A percentile compares a stretch with the other conserved stretches of the same genome.
Evolutionary conservation across 2,888 invertebrate genomes (phyloP).

Genomic region (Darwinula stevensoni): DNA sequence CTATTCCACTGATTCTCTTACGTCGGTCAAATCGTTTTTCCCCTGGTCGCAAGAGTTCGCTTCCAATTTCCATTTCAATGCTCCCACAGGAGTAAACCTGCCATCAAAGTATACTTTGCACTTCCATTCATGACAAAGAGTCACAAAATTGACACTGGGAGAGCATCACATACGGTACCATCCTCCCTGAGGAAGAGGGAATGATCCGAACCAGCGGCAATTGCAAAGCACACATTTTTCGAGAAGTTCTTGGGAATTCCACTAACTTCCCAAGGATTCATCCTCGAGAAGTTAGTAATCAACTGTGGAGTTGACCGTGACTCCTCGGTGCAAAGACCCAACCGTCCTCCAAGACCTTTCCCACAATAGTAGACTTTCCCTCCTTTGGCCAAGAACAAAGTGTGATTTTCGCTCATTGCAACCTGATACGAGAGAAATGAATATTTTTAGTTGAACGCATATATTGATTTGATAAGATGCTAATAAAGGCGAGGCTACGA

Average conservation of each 20-base stretch:
- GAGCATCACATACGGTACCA: no score
- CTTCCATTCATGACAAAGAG: no score
- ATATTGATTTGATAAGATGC: no score
- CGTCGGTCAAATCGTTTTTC: no score
- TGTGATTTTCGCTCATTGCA: constrained; percentile 43
- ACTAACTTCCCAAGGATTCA: no score
- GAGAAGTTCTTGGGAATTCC: no score
- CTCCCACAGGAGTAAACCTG: constrained; percentile 14
- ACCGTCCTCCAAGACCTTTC: constrained; percentile 41
- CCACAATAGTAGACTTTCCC: constrained; percentile 42
- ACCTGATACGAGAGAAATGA: no score
- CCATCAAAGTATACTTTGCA: no score
- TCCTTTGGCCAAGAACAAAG: constrained; percentile 27
- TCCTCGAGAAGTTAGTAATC: no score
- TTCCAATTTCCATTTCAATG: constrained; percentile 18
- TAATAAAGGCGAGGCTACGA: no score
- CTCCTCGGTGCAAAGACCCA: constrained; percentile 33
- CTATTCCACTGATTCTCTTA: constrained; percentile 19
- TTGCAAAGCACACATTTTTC: constrained; percentile 1
- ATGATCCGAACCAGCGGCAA: constrained; percentile 18
- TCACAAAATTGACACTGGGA: no score
- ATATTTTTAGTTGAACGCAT: no score
- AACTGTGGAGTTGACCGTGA: neutral
- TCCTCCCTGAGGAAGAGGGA: constrained; percentile 15
- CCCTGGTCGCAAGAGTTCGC: constrained; percentile 12